These are phyloP conservation scores for Acanthosepion esculentum DNA, from an alignment of 2,888 invertebrate genomes.

Conservation along the genomic window DNA sequence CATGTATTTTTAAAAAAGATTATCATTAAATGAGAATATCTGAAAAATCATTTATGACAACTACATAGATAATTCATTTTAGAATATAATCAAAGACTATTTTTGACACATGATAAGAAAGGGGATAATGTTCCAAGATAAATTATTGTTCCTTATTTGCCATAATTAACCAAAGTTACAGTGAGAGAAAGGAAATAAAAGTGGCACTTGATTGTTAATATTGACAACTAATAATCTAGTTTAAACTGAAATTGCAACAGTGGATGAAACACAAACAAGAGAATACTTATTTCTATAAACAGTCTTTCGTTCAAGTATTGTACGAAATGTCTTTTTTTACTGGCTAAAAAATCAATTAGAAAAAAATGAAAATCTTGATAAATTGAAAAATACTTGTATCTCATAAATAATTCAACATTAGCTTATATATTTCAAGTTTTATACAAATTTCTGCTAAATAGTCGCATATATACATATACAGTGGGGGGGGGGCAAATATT, in stretches of 20 bases:
- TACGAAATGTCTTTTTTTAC: background rate
- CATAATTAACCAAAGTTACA: background rate
- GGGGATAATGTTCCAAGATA: background rate
- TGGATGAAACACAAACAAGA: background rate
- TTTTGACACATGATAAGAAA: background rate
- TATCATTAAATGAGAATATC: background rate
- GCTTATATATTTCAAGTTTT: background rate
- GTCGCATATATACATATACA: background rate
- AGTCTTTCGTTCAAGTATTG: background rate
- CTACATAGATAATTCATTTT: no score
- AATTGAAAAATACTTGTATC: background rate
- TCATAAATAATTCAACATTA: background rate
- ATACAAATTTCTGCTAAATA: background rate
- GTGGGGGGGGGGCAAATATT: no score
- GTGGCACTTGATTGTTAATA: background rate
- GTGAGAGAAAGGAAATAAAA: background rate
- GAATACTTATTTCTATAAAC: background rate
- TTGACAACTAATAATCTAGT: background rate
- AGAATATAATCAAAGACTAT: no score
- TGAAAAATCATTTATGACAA: background rate
- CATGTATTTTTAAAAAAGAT: no score
- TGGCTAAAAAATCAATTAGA: background rate
- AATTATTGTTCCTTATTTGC: background rate
- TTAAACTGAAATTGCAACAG: background rate
- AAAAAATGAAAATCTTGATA: background rate